These are phyloP conservation scores for Sylvilagus floridanus DNA, from an alignment of 2,797 vertebrate genomes.

Conservation along the genomic window DNA sequence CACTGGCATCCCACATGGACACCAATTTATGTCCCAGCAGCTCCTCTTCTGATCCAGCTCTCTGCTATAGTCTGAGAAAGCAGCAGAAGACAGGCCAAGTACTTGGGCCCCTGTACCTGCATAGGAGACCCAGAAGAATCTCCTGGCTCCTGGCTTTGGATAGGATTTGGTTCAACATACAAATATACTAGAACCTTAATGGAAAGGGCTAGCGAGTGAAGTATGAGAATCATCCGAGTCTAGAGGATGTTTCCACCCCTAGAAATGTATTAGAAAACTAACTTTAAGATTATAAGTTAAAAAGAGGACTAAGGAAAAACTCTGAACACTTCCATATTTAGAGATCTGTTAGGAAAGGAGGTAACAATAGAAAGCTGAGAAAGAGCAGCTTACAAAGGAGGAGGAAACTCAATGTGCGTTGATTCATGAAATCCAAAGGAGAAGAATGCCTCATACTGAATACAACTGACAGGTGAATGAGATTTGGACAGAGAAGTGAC, in stretches of 20 bases:
- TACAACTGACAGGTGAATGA: neutral
- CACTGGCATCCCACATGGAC: no score
- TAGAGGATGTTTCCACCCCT: neutral
- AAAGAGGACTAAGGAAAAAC: constrained; percentile 27
- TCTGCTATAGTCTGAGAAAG: no score
- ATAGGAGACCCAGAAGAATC: no score
- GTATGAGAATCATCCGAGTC: neutral
- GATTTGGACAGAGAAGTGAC: neutral
- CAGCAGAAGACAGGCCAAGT: no score
- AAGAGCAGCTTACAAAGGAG: neutral
- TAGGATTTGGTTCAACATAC: neutral
- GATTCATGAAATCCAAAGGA: neutral
- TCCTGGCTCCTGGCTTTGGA: no score
- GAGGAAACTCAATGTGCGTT: neutral
- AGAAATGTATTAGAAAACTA: neutral
- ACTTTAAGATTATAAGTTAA: neutral
- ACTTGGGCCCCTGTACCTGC: no score
- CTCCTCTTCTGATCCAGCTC: no score
- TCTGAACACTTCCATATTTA: constrained; percentile 3
- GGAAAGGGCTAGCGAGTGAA: neutral
- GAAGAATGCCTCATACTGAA: neutral
- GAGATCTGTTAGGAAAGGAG: neutral
- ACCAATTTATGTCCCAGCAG: no score
- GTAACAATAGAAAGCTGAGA: neutral
- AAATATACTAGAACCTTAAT: constrained; percentile 50